A percentile compares a stretch with the other conserved stretches of the same genome.
These are phyloP conservation scores for Corynorhinus townsendii DNA, from an alignment of 2,113 vertebrate genomes.

Conservation along the genomic window DNA sequence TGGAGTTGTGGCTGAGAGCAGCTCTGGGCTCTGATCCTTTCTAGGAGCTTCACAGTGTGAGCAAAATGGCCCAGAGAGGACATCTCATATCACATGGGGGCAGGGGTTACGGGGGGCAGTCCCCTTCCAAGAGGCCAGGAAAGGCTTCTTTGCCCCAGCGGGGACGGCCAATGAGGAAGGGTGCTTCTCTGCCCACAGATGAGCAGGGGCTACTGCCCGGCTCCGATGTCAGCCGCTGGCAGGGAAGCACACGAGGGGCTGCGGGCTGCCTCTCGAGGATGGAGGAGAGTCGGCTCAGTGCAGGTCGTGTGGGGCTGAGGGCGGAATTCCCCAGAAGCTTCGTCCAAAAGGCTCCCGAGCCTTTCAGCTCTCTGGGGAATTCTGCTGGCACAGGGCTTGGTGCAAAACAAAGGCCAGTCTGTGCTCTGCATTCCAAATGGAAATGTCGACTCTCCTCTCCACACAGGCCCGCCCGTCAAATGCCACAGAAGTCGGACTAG, in stretches of 20 bases:
- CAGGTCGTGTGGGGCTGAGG: background rate
- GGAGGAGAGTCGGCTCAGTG: background rate
- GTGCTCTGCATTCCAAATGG: background rate
- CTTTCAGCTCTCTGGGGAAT: conserved; percentile 29
- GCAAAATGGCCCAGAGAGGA: background rate
- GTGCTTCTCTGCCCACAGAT: background rate
- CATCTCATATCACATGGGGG: background rate
- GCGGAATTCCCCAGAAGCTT: conserved; percentile 44
- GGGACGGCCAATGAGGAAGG: background rate
- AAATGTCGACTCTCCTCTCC: background rate
- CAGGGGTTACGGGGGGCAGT: background rate
- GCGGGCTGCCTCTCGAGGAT: background rate
- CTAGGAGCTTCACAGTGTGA: background rate
- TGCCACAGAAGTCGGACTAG: background rate
- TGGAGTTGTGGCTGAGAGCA: background rate
- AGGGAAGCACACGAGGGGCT: background rate
- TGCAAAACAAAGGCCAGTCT: conserved; percentile 50
- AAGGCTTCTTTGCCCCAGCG: background rate
- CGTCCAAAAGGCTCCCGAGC: background rate
- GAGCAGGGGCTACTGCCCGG: background rate
- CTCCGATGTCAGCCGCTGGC: rapidly evolving
- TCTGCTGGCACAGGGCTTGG: conserved; percentile 32
- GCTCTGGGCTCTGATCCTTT: background rate
- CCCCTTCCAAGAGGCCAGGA: background rate
- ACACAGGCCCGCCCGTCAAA: background rate